These are phyloP conservation scores for Cyanoliseus patagonus DNA, from an alignment of 2,113 vertebrate species.

Conservation along the genomic window DNA sequence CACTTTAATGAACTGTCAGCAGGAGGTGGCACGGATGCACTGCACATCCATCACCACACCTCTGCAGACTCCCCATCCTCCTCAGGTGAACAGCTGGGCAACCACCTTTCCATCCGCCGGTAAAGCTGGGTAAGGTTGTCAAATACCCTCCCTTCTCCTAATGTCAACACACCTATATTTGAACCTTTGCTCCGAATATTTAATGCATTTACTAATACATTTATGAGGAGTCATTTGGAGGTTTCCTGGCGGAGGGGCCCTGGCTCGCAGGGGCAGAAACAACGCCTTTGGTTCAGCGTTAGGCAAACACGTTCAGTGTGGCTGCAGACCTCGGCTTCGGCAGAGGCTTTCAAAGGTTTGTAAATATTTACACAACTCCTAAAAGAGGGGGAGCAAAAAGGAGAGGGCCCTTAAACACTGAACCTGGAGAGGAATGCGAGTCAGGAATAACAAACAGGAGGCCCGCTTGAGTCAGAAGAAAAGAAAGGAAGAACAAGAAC, in stretches of 20 bases:
- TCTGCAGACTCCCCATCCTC: background rate
- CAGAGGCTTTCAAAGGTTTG: slow-evolving; percentile 23
- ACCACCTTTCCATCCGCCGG: background rate
- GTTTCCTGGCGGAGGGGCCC: background rate
- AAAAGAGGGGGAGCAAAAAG: background rate
- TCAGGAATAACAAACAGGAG: slow-evolving; percentile 48
- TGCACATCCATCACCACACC: background rate
- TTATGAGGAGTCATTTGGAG: slow-evolving; percentile 15
- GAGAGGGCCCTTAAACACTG: background rate
- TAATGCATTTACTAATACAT: slow-evolving; percentile 33
- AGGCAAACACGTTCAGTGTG: slow-evolving; percentile 11
- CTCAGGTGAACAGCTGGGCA: background rate
- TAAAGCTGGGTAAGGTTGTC: background rate
- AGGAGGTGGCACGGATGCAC: background rate
- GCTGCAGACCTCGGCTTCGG: background rate
- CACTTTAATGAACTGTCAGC: background rate
- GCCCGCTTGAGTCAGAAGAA: background rate
- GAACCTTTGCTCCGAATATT: slow-evolving; percentile 38
- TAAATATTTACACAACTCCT: slow-evolving; percentile 49
- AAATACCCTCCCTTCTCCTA: background rate
- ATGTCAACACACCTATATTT: background rate
- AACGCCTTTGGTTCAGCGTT: background rate
- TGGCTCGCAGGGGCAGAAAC: background rate
- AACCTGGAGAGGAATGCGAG: background rate
- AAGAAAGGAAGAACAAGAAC: slow-evolving; percentile 26